phyloP scores from a whole-genome alignment of 2,113 vertebrate species.

The Lasiurus cinereus region DNA sequence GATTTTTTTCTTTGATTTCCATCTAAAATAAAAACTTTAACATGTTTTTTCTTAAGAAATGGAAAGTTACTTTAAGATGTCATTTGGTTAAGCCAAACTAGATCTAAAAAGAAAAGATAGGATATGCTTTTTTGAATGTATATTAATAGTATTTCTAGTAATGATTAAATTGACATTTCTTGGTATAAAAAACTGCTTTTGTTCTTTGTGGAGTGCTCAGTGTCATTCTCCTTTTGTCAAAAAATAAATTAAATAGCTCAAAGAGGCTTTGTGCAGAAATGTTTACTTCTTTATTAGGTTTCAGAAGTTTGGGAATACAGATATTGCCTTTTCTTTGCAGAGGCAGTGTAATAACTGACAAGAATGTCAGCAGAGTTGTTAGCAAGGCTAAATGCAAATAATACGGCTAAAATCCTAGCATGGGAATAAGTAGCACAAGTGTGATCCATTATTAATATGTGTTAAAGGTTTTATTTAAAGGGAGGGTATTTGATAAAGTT shows the following conservation, averaged over 20 bases:
- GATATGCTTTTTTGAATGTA: conserved; percentile 66
- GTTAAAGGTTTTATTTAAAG: conserved; percentile 66
- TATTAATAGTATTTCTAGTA: conserved; percentile 63
- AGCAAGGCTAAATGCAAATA: conserved; percentile 84
- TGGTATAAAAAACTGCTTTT: conserved; percentile 80
- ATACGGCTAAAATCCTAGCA: conserved; percentile 67
- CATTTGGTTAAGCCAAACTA: not conserved
- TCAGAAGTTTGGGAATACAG: conserved; percentile 83
- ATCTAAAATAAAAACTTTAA: not conserved
- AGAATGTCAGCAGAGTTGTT: conserved; percentile 82
- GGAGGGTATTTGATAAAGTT: conserved; percentile 59
- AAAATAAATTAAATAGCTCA: conserved; percentile 86
- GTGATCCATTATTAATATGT: conserved; percentile 58
- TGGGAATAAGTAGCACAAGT: conserved; percentile 64
- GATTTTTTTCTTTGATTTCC: not conserved
- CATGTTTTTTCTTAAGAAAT: conserved; percentile 54
- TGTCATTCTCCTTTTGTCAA: conserved; percentile 84
- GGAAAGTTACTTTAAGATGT: not conserved
- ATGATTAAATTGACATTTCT: conserved; percentile 81
- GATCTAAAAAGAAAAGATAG: conserved; percentile 61
- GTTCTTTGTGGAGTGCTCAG: conserved; percentile 81
- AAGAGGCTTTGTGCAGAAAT: conserved; percentile 84
- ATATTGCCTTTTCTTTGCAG: conserved; percentile 83
- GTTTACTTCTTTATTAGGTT: conserved; percentile 84
- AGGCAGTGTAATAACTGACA: conserved; percentile 78